These are phyloP conservation scores for Oryzias woworae DNA, from an alignment of 2,113 vertebrate species.

Conservation along the genomic window DNA sequence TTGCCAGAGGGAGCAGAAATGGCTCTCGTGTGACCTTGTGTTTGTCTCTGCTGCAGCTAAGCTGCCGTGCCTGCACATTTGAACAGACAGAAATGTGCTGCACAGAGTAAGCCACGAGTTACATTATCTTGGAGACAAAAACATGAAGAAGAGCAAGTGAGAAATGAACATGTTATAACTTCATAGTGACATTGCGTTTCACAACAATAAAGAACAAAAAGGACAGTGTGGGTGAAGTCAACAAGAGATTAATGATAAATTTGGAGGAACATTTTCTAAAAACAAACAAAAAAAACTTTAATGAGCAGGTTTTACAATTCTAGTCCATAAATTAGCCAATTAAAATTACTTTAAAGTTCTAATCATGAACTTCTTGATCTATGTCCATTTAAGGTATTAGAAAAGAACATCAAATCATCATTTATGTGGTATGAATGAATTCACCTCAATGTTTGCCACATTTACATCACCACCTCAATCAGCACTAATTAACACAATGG, in stretches of 20 bases:
- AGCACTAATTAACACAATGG: constrained; percentile 59
- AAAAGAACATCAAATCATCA: background rate
- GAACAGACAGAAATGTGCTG: constrained; percentile 34
- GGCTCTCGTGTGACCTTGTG: constrained; percentile 52
- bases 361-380: too few species aligned
- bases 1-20: constrained; percentile 31
- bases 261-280: background rate
- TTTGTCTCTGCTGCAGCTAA: constrained; percentile 39
- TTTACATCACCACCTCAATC: constrained; percentile 64
- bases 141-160: constrained; percentile 4
- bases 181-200: constrained; percentile 23
- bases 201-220: background rate
- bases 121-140: background rate
- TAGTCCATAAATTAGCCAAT: too few species aligned
- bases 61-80: constrained; percentile 42
- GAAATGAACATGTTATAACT: constrained; percentile 5
- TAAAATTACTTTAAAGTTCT: background rate
- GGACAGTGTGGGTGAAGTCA: background rate
- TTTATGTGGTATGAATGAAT: constrained; percentile 21
- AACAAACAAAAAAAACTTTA: background rate
- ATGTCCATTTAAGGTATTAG: too few species aligned
- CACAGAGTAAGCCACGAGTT: constrained; percentile 16
- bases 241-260: background rate
- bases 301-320: background rate
- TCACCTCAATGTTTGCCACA: constrained; percentile 45